phyloP scores from a whole-genome alignment of 1,140 invertebrate species.

The Hylyphantes graminicola region DNA sequence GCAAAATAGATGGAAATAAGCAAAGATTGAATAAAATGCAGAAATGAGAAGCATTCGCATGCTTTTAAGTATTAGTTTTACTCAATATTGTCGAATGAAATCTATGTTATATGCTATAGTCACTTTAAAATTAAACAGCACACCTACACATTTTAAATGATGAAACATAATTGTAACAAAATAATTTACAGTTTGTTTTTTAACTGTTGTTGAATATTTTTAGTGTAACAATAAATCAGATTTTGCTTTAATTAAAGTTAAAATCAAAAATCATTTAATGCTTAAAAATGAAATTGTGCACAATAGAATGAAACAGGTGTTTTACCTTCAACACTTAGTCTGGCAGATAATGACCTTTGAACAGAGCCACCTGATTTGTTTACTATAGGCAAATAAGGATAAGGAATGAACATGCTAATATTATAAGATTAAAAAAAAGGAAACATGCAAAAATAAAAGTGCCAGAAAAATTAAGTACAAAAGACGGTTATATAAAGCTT shows the following conservation, averaged over 20 bases:
- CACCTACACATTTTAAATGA: no score
- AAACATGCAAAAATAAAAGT: conserved; percentile 13
- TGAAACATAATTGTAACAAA: no score
- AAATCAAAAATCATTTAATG: no score
- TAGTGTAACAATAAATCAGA: no score
- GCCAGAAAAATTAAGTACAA: background rate
- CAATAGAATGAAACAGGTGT: background rate
- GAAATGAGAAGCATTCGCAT: background rate
- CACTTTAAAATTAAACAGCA: no score
- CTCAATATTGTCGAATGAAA: no score
- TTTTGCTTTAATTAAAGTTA: no score
- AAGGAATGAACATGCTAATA: conserved; percentile 27
- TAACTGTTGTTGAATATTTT: no score
- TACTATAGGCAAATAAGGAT: conserved; percentile 19
- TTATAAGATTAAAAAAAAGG: conserved; percentile 1
- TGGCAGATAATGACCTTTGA: conserved; percentile 63
- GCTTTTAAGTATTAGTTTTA: background rate
- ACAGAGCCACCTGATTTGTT: conserved; percentile 54
- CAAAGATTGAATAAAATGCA: conserved; percentile 8
- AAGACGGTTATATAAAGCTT: background rate
- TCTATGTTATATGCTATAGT: no score
- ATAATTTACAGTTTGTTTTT: no score
- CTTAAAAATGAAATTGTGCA: background rate
- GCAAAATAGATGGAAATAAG: conserved; percentile 44
- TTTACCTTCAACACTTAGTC: conserved; percentile 64